A percentile compares a stretch with the other conserved stretches of the same genome.
Conservation (phyloP, 2,888 invertebrate species). For the Archaeoteleia sp. region DNA sequence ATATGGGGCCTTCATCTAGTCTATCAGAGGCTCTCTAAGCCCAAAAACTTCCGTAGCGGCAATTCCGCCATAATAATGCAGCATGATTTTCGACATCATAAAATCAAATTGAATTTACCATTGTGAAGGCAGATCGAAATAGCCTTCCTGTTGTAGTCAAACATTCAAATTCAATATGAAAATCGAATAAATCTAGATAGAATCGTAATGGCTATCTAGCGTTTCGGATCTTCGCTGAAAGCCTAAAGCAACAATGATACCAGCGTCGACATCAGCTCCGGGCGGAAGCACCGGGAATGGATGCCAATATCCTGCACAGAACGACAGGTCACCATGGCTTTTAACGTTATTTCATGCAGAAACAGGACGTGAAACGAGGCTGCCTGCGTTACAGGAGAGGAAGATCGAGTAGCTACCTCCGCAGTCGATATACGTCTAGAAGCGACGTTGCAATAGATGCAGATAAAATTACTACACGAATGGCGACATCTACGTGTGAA, state of each 20-base stretch:
- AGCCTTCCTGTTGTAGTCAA: slow-evolving; percentile 16
- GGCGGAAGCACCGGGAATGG: slow-evolving; percentile 39
- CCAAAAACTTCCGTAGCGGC: no score
- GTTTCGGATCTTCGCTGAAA: slow-evolving; percentile 17
- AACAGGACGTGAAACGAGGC: slow-evolving; percentile 46
- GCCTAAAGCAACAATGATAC: slow-evolving; percentile 12
- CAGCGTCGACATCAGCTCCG: slow-evolving; percentile 13
- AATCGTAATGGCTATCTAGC: slow-evolving; percentile 21
- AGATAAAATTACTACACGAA: slow-evolving; percentile 22
- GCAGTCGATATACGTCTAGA: slow-evolving; percentile 5
- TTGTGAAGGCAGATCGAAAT: slow-evolving; percentile 22
- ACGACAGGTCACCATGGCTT: slow-evolving; percentile 51
- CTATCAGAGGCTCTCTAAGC: no score
- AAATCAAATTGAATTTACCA: slow-evolving; percentile 15
- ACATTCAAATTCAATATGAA: slow-evolving; percentile 32
- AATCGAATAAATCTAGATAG: slow-evolving; percentile 23
- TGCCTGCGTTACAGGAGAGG: slow-evolving; percentile 26
- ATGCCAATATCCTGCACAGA: slow-evolving; percentile 59
- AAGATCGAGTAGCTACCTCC: slow-evolving; percentile 7
- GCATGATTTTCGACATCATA: slow-evolving; percentile 20
- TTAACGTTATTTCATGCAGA: slow-evolving; percentile 51
- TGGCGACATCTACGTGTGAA: neutral
- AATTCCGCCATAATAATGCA: no score
- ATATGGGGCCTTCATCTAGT: no score
- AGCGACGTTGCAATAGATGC: neutral